Base-by-base conservation (phyloP, 2,113 vertebrate genomes). In the Raphicerus campestris region DNA sequence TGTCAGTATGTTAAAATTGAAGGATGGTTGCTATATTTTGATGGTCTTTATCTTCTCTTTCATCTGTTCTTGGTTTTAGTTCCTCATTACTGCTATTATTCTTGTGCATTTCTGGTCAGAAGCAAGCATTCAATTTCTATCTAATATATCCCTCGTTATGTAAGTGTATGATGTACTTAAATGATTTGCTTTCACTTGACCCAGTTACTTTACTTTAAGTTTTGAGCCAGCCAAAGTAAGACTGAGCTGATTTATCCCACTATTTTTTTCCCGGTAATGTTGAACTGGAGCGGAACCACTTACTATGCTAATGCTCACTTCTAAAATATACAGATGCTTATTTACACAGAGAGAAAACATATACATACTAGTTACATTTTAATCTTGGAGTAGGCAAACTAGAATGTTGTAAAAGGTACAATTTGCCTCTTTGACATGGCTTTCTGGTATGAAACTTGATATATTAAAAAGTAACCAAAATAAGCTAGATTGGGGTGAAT, bases 381-480 rank as follows among this genome's bases (percentile, higher is more conserved):
- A 94, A 86, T 94, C 75, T 91, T 73, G 56, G 63, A 32, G 55
- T 28, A 51, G 85, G 66, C 78, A 93, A 47, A 45, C 22, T 51
- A n/a, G 14, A 78, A 10, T 73, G 58, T 80, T 93, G 15, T 90
- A 85, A 94, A 84, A 92, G 42, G 30, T 51, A 83, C 55, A 91
- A 24, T 94, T 91, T 92, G 16, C 45, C 53, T 83, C 58, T 91
- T 80, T 94, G 91, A 53, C 35, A 63, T 94, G 51, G n/a, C 42
- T 96, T 96, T 95, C 22, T 97, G 61, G 39, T 89, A 39, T 91
- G 82, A 85, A 94, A 83, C 51, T 90, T 92, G 49, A 90, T 82
- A 6, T 85, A 30, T 78, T 96, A 81, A 83, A 61, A 91, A 61
- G 22, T 61, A 95, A 60, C 80, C 14, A 78, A 86, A 86, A 83